Evolutionary conservation across 2,797 vertebrate genomes (phyloP).

Genomic region (Sebastes hubbsi): DNA sequence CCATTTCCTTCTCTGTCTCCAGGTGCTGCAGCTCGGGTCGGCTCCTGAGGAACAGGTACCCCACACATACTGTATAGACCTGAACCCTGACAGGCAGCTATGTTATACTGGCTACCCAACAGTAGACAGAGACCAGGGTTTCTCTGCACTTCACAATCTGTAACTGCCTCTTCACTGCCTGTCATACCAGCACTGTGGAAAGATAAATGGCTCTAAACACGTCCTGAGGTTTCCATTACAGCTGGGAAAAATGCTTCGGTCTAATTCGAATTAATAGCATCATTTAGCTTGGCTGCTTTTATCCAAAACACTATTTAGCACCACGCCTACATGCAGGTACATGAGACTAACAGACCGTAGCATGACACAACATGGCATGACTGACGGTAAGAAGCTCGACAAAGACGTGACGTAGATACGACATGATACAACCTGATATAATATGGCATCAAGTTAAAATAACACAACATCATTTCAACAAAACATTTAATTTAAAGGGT

Average conservation of each 20-base stretch:
- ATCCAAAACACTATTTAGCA: background rate
- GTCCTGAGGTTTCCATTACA: background rate
- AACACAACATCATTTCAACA: background rate
- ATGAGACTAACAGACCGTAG: background rate
- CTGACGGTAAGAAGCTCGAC: background rate
- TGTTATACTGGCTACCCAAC: background rate
- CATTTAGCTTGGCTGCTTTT: background rate
- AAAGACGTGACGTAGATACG: background rate
- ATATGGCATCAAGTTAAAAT: background rate
- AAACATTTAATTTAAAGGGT: background rate
- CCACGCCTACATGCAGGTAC: background rate
- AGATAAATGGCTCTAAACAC: background rate
- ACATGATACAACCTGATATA: background rate
- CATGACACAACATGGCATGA: background rate
- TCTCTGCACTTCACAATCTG: background rate
- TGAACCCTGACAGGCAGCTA: background rate
- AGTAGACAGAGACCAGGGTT: background rate
- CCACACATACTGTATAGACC: background rate
- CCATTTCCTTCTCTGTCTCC: slow-evolving; percentile 42
- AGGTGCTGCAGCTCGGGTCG: slow-evolving; percentile 33
- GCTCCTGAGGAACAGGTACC: slow-evolving; percentile 3
- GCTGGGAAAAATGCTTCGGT: background rate
- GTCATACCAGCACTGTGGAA: background rate
- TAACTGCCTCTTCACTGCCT: background rate
- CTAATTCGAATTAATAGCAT: background rate